Base-by-base conservation (phyloP, 1,140 invertebrate species). In the Neodiprion fabricii region DNA sequence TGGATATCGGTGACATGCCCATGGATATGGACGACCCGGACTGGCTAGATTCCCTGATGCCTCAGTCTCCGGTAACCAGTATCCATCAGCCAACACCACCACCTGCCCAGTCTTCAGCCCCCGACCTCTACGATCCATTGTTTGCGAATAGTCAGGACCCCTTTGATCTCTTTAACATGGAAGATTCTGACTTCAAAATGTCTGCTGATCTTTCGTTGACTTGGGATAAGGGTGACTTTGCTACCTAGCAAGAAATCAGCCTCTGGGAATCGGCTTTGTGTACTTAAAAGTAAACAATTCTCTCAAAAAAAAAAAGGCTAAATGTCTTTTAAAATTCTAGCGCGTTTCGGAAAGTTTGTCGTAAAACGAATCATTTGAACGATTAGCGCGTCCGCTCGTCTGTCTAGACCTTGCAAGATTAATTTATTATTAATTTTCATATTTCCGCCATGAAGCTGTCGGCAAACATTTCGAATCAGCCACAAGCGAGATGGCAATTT, bases 21-120 rank as follows among this genome's bases (percentile, higher is more conserved):
- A 93, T 93, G 91, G 92, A 94, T 78, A 93, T 94, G 85, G 93
- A 95, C 77, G 91, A 92, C 78, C 88, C 91, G 0, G 92, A 93
- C 80, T 95, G 94, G 94, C 83, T 95, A 66, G 93, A 95, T 73
- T 92, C 91, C 1, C 86, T 94, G 61, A 90, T 94, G 85, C 89
- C 89, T 1, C 82, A 87, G 21, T 84, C 86, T 7, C 83, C 83
- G 9, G 71, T 81, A 72, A 61, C n/a, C 48, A 72, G 73, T 69
- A 79, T 82, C 71, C 75, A 81, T 53, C 78, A 75, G 48, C 72
- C 73, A 17, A 72, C 78, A 14, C 79, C 79, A 14, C 81, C 85
- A 71, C 81, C 84, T 49, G 85, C 80, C 73, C 85, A 85, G 21
- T 83, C 85, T 7, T 81, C 80, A 1, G 85, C 85, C 23, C 84